Evolutionary conservation across 2,113 vertebrate genomes (phyloP), one percentile per base, ranked within the genome.

Genomic region (Dromaius novaehollandiae): DNA sequence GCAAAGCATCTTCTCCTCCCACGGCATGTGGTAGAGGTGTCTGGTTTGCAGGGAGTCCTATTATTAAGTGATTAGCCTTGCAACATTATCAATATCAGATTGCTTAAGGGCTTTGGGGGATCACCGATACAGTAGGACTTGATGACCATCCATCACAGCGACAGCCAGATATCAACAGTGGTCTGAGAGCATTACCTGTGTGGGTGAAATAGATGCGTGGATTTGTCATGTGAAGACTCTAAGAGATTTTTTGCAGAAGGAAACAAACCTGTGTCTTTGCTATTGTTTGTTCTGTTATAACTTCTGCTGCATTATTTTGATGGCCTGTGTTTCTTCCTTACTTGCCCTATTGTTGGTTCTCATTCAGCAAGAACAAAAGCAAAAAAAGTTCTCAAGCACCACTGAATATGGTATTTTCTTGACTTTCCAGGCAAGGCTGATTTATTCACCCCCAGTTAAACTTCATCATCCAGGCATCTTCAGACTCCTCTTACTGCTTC

Each of bases 1-100:
- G 98, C 96, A 97, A 97, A 98, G 97, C 97, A 97, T 96, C 97
- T 97, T 97, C 97, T 96, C 79, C 55, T 97, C 96, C 88, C 95
- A 91, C 26, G 2, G 55, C 88, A 42, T 84, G 93, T 93, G 95
- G 97, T 96, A 92, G 65, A 94, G 94, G 93, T 95, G 97, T 97
- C 97, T 98, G 97, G 96, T 63, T 28, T 95, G 94, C 89, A 79
- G 79, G 96, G 97, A 96, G 96, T 95, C 66, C n/a, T 91, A 96
- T 98, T 97, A 98, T 98, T 96, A 95, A 97, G 93, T 95, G 96
- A 97, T 98, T 96, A 93, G 95, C 88, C 93, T 91, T 86, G 66
- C 32, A 7, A 53, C 65, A 91, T 97, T 95, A 97, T 98, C 97
- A 90, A 98, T 98, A 98, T 94, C 76, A 77, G 93, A 92, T 97